Percentiles rank a stretch among this genome's conserved stretches.
Conservation (phyloP, 2,888 invertebrate genomes). For the Dexiosoma caninum region DNA sequence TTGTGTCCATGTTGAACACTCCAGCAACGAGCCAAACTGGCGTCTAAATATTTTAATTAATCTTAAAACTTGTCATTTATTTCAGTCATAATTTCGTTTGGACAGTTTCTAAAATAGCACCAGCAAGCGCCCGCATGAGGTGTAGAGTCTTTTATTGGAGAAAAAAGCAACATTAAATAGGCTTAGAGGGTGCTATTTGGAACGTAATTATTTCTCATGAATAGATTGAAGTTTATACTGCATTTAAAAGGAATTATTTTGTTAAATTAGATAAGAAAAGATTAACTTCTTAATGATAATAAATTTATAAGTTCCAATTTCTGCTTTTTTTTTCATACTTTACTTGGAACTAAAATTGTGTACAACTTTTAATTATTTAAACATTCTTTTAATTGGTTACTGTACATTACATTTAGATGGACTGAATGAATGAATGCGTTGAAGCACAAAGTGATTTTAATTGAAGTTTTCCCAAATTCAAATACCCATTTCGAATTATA, state of each 20-base stretch:
- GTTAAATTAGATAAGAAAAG: background rate
- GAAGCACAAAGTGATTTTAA: too few species aligned
- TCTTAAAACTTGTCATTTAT: slow-evolving; percentile 48
- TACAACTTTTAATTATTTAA: too few species aligned
- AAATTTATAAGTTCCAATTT: background rate
- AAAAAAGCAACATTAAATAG: slow-evolving; percentile 28
- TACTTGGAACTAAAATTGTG: too few species aligned
- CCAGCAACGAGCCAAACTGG: slow-evolving; percentile 37
- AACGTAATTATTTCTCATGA: background rate
- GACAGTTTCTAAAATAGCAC: background rate
- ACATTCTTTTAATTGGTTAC: too few species aligned
- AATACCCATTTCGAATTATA: too few species aligned
- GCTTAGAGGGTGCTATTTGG: background rate
- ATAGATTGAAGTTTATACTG: background rate
- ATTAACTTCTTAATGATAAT: too few species aligned
- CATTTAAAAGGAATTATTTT: background rate
- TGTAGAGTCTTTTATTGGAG: background rate
- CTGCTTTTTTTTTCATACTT: background rate
- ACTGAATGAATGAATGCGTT: too few species aligned
- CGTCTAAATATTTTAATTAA: slow-evolving; percentile 61
- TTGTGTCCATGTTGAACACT: background rate
- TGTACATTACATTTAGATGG: too few species aligned
- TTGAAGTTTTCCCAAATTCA: too few species aligned
- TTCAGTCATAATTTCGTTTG: slow-evolving; percentile 35
- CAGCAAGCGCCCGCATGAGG: background rate